A percentile compares a stretch with the other conserved stretches of the same genome.
Evolutionary conservation across 1,140 invertebrate species (phyloP).

Genomic region (Bombus fervidus): DNA sequence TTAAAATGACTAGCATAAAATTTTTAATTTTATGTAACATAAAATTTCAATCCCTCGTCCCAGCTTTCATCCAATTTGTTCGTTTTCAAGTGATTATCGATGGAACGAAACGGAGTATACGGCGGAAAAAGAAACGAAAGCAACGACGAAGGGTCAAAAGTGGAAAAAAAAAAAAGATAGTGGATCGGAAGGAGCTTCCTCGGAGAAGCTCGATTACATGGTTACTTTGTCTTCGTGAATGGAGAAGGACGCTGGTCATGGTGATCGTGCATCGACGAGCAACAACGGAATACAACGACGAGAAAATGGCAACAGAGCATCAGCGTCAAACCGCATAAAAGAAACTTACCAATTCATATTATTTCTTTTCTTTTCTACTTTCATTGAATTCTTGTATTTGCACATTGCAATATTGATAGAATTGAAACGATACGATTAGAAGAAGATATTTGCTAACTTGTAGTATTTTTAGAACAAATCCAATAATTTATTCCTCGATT

Average conservation of each 20-base stretch:
- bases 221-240: conserved; percentile 77
- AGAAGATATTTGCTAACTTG: neutral
- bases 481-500: no score
- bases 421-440: no score
- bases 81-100: neutral
- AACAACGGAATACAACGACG: conserved; percentile 56
- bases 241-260: conserved; percentile 49
- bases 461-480: neutral
- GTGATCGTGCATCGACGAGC: conserved; percentile 53
- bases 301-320: conserved; percentile 35
- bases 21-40: no score
- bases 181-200: conserved; percentile 38
- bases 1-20: neutral
- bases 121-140: conserved; percentile 9
- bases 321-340: conserved; percentile 72
- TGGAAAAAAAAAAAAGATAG: conserved; percentile 6
- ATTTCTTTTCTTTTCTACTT: no score
- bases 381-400: neutral
- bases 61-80: conserved; percentile 4
- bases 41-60: neutral
- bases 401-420: no score
- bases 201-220: conserved; percentile 74
- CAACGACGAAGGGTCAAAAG: neutral
- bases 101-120: conserved; percentile 7
- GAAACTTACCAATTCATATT: conserved; percentile 63